These are phyloP conservation scores for Leptinotarsa haldemani DNA, from an alignment of 2,888 invertebrate genomes.

Conservation along the genomic window DNA sequence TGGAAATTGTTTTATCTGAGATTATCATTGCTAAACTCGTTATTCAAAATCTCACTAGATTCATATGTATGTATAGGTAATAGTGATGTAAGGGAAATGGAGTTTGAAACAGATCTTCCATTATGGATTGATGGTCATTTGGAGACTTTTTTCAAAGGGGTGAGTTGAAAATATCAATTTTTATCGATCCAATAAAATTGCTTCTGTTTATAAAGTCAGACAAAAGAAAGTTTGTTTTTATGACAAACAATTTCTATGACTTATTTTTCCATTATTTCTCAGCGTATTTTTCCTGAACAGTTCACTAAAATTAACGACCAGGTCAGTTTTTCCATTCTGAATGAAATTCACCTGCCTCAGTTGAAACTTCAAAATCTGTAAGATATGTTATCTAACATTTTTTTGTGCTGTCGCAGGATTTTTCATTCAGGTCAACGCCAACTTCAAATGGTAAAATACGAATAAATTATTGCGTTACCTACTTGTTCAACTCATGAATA, in stretches of 20 bases:
- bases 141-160: background rate
- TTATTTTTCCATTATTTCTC: no score
- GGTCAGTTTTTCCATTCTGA: no score
- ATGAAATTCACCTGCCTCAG: no score
- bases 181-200: no score
- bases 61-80: background rate
- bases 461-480: slow-evolving; percentile 14
- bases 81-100: background rate
- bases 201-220: no score
- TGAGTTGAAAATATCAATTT: background rate
- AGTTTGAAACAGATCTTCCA: background rate
- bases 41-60: no score
- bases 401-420: background rate
- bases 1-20: background rate
- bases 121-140: background rate
- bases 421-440: slow-evolving; percentile 11
- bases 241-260: no score
- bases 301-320: no score
- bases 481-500: background rate
- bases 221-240: no score
- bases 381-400: background rate
- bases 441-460: slow-evolving; percentile 2
- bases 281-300: no score
- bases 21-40: background rate
- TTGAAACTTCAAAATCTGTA: background rate